phyloP scores from a whole-genome alignment of 2,797 vertebrate genomes.

The Anolis apletophallus region DNA sequence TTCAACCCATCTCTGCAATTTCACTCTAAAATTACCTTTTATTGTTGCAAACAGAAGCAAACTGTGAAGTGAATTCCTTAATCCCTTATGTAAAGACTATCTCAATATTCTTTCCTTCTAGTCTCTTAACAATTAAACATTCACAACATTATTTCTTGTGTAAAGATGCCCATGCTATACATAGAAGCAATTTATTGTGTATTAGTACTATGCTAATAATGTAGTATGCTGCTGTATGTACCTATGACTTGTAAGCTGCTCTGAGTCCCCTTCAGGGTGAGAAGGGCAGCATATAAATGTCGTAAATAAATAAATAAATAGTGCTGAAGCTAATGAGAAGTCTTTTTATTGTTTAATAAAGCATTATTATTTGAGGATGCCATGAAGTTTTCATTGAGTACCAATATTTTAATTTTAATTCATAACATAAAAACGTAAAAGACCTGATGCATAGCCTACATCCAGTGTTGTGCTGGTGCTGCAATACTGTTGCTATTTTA shows the following conservation, averaged over 20 bases:
- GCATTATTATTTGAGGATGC: slow-evolving; percentile 40
- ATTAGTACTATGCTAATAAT: too few species aligned
- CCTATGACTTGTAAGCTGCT: too few species aligned
- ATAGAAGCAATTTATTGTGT: slow-evolving; percentile 3
- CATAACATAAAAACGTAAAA: neutral
- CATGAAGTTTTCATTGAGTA: slow-evolving; percentile 32
- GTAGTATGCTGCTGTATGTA: too few species aligned
- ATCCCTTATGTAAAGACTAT: neutral
- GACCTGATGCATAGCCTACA: neutral
- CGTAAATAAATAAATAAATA: too few species aligned
- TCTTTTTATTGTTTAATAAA: slow-evolving; percentile 29
- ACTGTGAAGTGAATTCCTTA: neutral
- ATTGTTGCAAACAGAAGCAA: neutral
- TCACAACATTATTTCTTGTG: slow-evolving; percentile 25
- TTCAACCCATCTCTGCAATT: neutral
- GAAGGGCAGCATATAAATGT: too few species aligned
- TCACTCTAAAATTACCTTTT: neutral
- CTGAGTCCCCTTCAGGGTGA: too few species aligned
- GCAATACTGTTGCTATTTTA: too few species aligned
- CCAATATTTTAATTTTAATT: neutral
- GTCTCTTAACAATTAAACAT: slow-evolving; percentile 2
- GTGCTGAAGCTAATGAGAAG: slow-evolving; percentile 25
- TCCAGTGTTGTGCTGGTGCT: neutral
- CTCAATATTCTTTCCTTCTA: slow-evolving; percentile 13
- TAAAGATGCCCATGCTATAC: slow-evolving; percentile 18